These are phyloP conservation scores for Protophormia terraenovae DNA, from an alignment of 2,888 invertebrate genomes.

Conservation along the genomic window DNA sequence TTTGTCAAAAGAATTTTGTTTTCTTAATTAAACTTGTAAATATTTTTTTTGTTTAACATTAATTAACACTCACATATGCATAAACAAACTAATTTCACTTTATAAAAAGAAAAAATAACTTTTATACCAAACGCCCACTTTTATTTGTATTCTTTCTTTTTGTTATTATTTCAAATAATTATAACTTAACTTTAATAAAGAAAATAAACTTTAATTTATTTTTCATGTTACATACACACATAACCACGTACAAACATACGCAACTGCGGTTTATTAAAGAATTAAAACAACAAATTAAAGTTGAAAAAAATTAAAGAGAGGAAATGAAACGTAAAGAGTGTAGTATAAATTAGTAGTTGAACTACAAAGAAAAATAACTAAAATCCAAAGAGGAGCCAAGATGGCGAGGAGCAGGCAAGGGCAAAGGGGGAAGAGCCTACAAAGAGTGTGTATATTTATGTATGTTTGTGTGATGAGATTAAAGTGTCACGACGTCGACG, in stretches of 20 bases:
- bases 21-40: slow-evolving; percentile 13
- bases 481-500: slow-evolving; percentile 65
- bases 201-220: slow-evolving; percentile 25
- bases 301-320: slow-evolving; percentile 19
- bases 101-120: background rate
- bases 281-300: background rate
- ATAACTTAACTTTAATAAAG: slow-evolving; percentile 46
- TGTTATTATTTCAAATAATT: slow-evolving; percentile 5
- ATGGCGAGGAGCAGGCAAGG: slow-evolving; percentile 12
- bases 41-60: slow-evolving; percentile 5
- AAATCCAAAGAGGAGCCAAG: slow-evolving; percentile 18
- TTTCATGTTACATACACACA: background rate
- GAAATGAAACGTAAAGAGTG: slow-evolving; percentile 49
- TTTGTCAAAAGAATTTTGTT: background rate
- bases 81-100: background rate
- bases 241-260: background rate
- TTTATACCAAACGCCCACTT: slow-evolving; percentile 36
- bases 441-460: slow-evolving; percentile 22
- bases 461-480: slow-evolving; percentile 48
- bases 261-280: slow-evolving; percentile 24
- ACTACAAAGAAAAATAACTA: slow-evolving; percentile 61
- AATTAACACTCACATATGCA: slow-evolving; percentile 31
- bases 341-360: slow-evolving; percentile 52
- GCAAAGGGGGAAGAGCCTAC: no score
- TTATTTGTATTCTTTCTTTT: background rate